Evolutionary conservation across 2,888 invertebrate genomes (phyloP), one percentile per base, ranked within the genome.

Genomic region (Dusona sp.): DNA sequence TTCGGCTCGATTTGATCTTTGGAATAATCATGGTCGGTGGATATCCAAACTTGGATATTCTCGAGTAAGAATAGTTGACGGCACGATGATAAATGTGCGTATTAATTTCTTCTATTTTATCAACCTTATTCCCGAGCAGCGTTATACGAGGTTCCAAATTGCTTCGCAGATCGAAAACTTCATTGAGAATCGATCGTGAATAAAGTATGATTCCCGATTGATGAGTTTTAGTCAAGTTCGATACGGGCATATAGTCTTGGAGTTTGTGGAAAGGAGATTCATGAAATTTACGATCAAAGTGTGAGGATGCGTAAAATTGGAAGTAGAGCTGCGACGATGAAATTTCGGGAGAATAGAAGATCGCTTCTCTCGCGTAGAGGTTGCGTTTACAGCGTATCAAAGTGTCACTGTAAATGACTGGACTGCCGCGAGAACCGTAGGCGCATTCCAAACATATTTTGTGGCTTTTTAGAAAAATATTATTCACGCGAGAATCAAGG

Each of bases 341-440:
- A 33, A 85, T 25, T 65, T 91, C 88, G 48, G 88, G 87, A 38
- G 92, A 90, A 74, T 85, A 82, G 36, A 93, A 83, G 25, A 84
- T 65, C 36, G 91, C 90, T 88, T 93, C 92, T 77, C 85, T 88
- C 3, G 92, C 91, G 19, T 84, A 67, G 4, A 94, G 88, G 0
- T 90, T 83, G 54, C 90, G 84, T 13, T 91, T 92, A 0, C 84
- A 81, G 79, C 92, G 92, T 57, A 94, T 87, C 38, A 93, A 88
- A 25, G 90, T 90, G 86, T 94, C 94, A 54, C 91, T 93, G 74
- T 93, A 94, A 65, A 94, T 90, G 0, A 88, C 85, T 1, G 93
- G 93, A 83, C 91, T 93, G 2, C 84, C 81, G 3, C 85, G 83
- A 29, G 54, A 88, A 48, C 80, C 42, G n/a, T 61, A 89, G 6